These are phyloP conservation scores for Palythoa heliodiscus DNA, from an alignment of 92 coral and sea anemone species.

Conservation along the genomic window DNA sequence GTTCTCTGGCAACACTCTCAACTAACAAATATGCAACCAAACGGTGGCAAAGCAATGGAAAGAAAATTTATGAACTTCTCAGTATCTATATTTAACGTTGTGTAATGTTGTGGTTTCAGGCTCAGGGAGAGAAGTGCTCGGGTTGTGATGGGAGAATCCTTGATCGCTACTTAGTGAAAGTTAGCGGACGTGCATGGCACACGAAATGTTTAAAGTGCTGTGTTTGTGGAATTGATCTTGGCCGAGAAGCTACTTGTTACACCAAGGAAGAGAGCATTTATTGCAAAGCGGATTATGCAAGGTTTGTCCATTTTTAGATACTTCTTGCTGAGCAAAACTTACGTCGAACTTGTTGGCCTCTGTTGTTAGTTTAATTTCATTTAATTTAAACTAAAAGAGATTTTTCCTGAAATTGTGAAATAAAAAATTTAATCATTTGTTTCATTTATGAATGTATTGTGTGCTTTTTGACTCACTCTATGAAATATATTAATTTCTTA, in stretches of 20 bases:
- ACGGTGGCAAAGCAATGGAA: slow-evolving; percentile 4
- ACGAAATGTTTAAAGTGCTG: slow-evolving; percentile 91
- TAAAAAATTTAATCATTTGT: slow-evolving; percentile 19
- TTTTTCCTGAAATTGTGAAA: slow-evolving; percentile 32
- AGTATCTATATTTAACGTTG: background rate
- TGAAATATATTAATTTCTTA: slow-evolving; percentile 30
- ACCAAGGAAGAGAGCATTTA: slow-evolving; percentile 93
- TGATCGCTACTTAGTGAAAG: slow-evolving; percentile 95
- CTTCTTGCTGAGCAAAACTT: background rate
- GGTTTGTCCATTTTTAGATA: slow-evolving; percentile 54
- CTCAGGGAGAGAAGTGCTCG: slow-evolving; percentile 87
- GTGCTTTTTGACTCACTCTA: slow-evolving; percentile 8
- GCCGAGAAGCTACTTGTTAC: slow-evolving; percentile 97
- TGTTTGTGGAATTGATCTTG: slow-evolving; percentile 83
- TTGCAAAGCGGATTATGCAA: slow-evolving; percentile 96
- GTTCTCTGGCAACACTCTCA: slow-evolving; percentile 38
- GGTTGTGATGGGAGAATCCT: slow-evolving; percentile 92
- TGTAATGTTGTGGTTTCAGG: slow-evolving; percentile 51
- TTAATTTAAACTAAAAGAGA: slow-evolving; percentile 5
- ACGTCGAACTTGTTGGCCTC: slow-evolving; percentile 6
- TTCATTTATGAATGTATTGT: slow-evolving; percentile 18
- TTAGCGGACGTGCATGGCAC: slow-evolving; percentile 95
- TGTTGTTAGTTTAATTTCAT: slow-evolving; percentile 17
- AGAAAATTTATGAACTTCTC: slow-evolving; percentile 11
- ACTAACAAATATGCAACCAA: slow-evolving; percentile 29